Base-by-base conservation (phyloP, 2,113 vertebrate species). In the Hipposideros armiger region DNA sequence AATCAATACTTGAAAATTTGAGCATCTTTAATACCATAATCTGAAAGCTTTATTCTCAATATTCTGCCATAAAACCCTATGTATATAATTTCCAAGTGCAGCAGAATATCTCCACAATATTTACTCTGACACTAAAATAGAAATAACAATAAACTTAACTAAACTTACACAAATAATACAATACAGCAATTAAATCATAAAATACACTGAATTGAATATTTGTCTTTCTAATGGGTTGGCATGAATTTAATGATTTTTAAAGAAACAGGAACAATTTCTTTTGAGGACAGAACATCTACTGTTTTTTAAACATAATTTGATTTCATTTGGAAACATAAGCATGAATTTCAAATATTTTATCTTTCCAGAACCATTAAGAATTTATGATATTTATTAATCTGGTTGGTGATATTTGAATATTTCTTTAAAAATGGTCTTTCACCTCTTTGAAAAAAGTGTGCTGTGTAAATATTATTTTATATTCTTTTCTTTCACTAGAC, bases 241-340 rank as follows among this genome's bases (percentile, higher is more conserved):
- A 14, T 82, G 32, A 73, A 50, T 90, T 91, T 91, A 93, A 69
- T 89, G 7, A 54, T 52, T 90, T 50, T 80, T 62, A 78, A 69
- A 95, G 36, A 80, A 15, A 11, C 8, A 69, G 32, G 16, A 84
- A 40, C 1, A 58, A n/a, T 66, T 77, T 88, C 2, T 67, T 67
- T 85, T n/a, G 56, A 22, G 4, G 76, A 52, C 0, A 67, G 40
- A 84, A 16, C 0, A 70, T 28, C 3, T 10, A 42, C 28, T 30
- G 26, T 56, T 56, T 6, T 81, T 86, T 77, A 76, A 88, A 58
- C 69, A 93, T 54, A 90, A 56, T 72, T 50, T 11, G 6, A 92
- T 16, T 87, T 72, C 2, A 72, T 81, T 85, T 86, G 17, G 32
- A 60, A 81, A 64, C 11, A 47, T 81, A 74, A 93, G 17, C 10